These are phyloP conservation scores for Ploceus nigricollis DNA, from an alignment of 2,113 vertebrate species.

Conservation along the genomic window DNA sequence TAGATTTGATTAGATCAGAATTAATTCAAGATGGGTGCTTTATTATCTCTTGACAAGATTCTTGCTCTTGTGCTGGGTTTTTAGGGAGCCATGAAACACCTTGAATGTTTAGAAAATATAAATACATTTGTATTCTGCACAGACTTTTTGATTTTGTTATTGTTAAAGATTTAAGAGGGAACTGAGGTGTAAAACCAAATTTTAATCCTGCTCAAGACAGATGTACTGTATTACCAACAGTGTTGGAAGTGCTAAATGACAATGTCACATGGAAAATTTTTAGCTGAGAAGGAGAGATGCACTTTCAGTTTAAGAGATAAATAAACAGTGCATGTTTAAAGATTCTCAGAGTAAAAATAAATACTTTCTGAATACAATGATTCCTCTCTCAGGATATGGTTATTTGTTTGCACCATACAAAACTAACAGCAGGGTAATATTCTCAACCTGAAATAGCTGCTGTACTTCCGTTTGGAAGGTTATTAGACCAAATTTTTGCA, in stretches of 20 bases:
- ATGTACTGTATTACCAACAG: background rate
- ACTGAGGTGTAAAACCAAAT: slow-evolving; percentile 47
- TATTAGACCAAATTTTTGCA: slow-evolving; percentile 7
- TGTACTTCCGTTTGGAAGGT: background rate
- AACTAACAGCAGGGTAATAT: background rate
- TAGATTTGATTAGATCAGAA: slow-evolving; percentile 38
- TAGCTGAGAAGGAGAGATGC: background rate
- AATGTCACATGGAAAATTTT: background rate
- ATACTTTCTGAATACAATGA: background rate
- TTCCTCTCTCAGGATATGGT: background rate
- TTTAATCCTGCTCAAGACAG: slow-evolving; percentile 7
- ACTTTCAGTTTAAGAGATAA: background rate
- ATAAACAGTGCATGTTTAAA: slow-evolving; percentile 20
- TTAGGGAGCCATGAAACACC: background rate
- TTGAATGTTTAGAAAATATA: background rate
- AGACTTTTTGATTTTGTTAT: slow-evolving; percentile 41
- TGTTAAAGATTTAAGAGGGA: slow-evolving; percentile 47
- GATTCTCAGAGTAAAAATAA: background rate
- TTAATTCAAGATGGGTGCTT: background rate
- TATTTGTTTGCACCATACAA: background rate
- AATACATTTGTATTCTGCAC: slow-evolving; percentile 2
- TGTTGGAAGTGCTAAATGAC: slow-evolving; percentile 53
- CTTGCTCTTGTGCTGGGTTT: background rate
- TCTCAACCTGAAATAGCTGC: background rate
- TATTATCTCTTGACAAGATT: background rate